Evolutionary conservation across 1,140 invertebrate genomes (phyloP), one percentile per base, ranked within the genome.

Genomic region (Planococcus citri): DNA sequence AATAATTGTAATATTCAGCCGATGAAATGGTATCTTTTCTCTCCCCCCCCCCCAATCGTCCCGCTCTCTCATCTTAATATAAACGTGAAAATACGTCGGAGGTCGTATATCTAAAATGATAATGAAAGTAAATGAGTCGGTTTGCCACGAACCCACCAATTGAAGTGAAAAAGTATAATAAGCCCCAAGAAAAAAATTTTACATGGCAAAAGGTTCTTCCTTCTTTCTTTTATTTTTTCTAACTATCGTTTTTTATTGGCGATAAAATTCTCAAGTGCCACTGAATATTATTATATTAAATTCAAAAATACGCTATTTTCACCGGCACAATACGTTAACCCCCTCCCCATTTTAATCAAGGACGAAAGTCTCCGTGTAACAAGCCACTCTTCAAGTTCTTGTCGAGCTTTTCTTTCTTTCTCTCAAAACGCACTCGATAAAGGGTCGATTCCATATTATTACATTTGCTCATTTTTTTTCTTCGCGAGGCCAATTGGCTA

Each of bases 241-340:
- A 72, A 72, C 71, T 72, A 70, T 67, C 69, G 51, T 72, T 72
- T 72, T 72, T 72, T 72, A 72, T 72, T 70, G 71, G 71, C 69
- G 68, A 72, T 72, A 70, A 72, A 72, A 72, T 72, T 68, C 71
- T 72, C 71, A 72, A 72, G 71, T 68, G 69, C 61, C 68, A 70
- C 71, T 71, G 71, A 51, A 72, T 72, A 68, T 72, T 72, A 68
- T 72, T 70, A 72, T 72, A 72, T 72, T 68, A 38, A 29, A 64
- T 64, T 64, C 60, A 64, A 64, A 64, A 64, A 64, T 64, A 64
- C 24, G 60, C 60, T 64, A 25, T 64, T 64, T 64, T 64, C 60
- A 64, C 60, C 60, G 60, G 60, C 25, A 64, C 60, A 64, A 64
- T 64, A 64, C 60, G 10, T 64, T 64, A 64, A 64, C 21, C 22